phyloP scores from a whole-genome alignment of 1,140 invertebrate species.

The Drosophila ercepeae region DNA sequence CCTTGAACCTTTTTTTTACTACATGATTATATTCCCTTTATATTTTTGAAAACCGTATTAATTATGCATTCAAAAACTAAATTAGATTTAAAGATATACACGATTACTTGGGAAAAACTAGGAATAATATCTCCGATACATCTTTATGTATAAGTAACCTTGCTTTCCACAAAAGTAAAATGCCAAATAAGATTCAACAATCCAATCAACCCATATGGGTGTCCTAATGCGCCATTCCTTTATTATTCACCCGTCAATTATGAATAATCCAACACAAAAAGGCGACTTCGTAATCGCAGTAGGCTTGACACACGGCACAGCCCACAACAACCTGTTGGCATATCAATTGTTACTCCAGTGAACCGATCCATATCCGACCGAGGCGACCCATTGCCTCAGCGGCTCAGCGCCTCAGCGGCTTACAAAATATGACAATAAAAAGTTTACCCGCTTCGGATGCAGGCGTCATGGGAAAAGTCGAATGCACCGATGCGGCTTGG shows the following conservation, averaged over 20 bases:
- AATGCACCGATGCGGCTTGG: slow-evolving; percentile 23
- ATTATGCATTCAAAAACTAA: neutral
- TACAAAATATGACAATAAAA: slow-evolving; percentile 24
- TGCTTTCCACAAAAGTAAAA: neutral
- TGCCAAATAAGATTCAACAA: neutral
- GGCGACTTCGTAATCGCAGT: slow-evolving; percentile 23
- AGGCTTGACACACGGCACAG: slow-evolving; percentile 28
- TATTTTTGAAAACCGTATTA: neutral
- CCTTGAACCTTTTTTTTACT: neutral
- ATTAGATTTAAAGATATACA: neutral
- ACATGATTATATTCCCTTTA: neutral
- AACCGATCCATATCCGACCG: slow-evolving; percentile 35
- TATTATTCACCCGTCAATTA: slow-evolving; percentile 4
- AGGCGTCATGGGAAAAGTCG: slow-evolving; percentile 41
- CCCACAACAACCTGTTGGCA: slow-evolving; percentile 39
- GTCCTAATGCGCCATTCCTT: neutral
- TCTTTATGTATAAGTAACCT: neutral
- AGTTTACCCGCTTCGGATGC: slow-evolving; percentile 26
- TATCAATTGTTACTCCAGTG: slow-evolving; percentile 39
- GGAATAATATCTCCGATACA: neutral
- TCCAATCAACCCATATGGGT: neutral
- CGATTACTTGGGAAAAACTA: neutral
- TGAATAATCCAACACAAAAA: slow-evolving; percentile 23
- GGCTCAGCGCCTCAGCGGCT: too few species aligned
- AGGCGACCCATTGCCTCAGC: slow-evolving; percentile 30